phyloP scores from a whole-genome alignment of 1,140 invertebrate species.

The Drosophila bipectinata region DNA sequence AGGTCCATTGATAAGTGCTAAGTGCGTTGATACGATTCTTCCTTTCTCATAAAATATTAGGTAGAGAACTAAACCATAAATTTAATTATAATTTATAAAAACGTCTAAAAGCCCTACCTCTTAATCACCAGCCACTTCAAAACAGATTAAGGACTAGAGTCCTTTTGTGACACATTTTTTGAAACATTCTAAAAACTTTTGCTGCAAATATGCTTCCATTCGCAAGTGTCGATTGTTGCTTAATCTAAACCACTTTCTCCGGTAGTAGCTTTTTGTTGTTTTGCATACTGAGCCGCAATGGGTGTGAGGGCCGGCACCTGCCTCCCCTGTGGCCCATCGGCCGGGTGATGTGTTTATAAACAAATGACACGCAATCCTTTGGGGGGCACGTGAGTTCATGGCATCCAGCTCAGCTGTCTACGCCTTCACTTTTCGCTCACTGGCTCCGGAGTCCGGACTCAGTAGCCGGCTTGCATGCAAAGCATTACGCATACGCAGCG shows the following conservation, averaged over 20 bases:
- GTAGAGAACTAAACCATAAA: too few relatives aligned
- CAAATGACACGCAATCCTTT: constrained; percentile 81
- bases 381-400: constrained; percentile 45
- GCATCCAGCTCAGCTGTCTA: constrained; percentile 44
- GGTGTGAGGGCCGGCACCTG: constrained; percentile 1
- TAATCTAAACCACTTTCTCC: constrained; percentile 23
- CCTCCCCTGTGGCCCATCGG: constrained; percentile 5
- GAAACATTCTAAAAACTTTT: not conserved
- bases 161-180: not conserved
- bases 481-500: constrained; percentile 75
- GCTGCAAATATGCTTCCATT: constrained; percentile 13
- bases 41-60: too few relatives aligned
- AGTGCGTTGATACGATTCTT: too few relatives aligned
- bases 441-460: not conserved
- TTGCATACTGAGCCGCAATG: constrained; percentile 6
- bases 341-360: constrained; percentile 72
- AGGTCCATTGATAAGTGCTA: too few relatives aligned
- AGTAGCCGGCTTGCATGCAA: constrained; percentile 45
- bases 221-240: constrained; percentile 42
- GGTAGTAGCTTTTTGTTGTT: not conserved
- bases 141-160: too few relatives aligned
- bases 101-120: too few relatives aligned
- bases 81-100: too few relatives aligned
- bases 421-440: constrained; percentile 27
- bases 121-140: too few relatives aligned